A percentile compares a stretch with the other conserved stretches of the same genome.
Conservation (phyloP, 2,113 vertebrate species). For the Rhizomys pruinosus region DNA sequence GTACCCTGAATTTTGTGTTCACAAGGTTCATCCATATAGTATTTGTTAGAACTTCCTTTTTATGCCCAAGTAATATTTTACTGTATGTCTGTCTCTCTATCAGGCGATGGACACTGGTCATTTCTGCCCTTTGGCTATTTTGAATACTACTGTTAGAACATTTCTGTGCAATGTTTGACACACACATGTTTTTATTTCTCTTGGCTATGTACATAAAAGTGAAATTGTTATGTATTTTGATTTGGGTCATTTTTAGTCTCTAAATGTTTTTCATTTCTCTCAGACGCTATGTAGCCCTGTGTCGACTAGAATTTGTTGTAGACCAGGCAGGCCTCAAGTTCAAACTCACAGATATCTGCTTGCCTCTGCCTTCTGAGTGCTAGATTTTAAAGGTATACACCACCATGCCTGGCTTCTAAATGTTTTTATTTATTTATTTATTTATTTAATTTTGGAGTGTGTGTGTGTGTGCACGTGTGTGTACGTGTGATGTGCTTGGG, state of each 20-base stretch:
- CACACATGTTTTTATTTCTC: not conserved
- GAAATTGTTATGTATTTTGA: not conserved
- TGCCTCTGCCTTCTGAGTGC: no score
- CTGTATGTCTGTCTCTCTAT: not conserved
- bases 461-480: no score
- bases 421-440: not conserved
- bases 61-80: not conserved
- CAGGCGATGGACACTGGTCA: not conserved
- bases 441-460: not conserved
- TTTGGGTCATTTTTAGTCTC: slow-evolving; percentile 43
- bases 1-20: not conserved
- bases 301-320: no score
- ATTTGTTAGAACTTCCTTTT: not conserved
- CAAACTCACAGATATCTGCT: no score
- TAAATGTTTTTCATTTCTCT: not conserved
- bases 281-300: no score
- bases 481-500: no score
- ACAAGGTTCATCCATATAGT: not conserved
- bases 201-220: not conserved
- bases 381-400: no score
- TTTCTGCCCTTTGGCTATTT: not conserved
- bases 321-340: no score
- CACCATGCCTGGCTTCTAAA: no score
- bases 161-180: not conserved
- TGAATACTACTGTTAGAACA: not conserved